Conservation (phyloP, 1,140 invertebrate species). For the Popillia japonica region DNA sequence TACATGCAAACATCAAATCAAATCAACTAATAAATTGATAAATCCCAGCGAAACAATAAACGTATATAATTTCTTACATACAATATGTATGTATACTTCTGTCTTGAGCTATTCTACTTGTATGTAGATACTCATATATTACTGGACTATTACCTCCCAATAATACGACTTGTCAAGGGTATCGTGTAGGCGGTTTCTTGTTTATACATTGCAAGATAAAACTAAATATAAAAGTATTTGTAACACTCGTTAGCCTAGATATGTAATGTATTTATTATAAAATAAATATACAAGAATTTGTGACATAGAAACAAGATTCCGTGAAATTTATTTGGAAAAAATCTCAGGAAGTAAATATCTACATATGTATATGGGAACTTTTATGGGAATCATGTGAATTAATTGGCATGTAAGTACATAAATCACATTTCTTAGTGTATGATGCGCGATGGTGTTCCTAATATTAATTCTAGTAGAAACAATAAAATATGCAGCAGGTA, state of each 20-base stretch:
- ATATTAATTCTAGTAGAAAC: no score
- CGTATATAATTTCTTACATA: no score
- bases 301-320: not conserved
- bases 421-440: no score
- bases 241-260: not conserved
- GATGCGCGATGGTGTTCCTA: no score
- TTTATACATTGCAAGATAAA: constrained; percentile 13
- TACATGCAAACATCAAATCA: no score
- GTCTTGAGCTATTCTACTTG: not conserved
- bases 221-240: not conserved
- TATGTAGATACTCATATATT: not conserved
- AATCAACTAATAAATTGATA: no score
- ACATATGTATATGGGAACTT: not conserved
- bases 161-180: not conserved
- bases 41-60: no score
- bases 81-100: no score
- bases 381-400: no score
- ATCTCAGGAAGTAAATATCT: not conserved
- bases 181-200: not conserved
- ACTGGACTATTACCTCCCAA: not conserved
- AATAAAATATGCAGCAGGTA: no score
- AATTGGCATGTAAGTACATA: no score
- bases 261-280: not conserved
- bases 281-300: not conserved
- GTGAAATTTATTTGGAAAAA: no score